Conservation (phyloP, 1,140 invertebrate genomes). For the Palaemon carinicauda region DNA sequence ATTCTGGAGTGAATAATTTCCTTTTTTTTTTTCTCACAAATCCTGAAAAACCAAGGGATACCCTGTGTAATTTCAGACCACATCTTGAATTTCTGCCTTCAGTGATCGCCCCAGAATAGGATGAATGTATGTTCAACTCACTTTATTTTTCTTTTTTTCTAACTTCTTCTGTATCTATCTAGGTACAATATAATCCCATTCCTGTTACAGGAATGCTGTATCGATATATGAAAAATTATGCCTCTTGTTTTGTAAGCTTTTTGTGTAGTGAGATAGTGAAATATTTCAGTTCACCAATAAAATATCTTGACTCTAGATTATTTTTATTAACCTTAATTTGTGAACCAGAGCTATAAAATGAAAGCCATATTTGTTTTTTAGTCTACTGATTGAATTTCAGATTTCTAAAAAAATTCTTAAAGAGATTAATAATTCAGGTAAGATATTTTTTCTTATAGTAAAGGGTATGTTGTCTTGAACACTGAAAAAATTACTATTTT, state of each 20-base stretch:
- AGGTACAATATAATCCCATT: constrained; percentile 52
- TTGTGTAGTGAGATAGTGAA: constrained; percentile 56
- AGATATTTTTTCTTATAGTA: no score
- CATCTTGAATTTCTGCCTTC: constrained; percentile 43
- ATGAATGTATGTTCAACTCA: constrained; percentile 55
- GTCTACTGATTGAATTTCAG: no score
- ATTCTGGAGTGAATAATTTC: constrained; percentile 34
- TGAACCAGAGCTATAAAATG: no score
- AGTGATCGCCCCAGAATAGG: constrained; percentile 49
- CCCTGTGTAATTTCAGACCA: constrained; percentile 27
- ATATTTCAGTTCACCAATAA: constrained; percentile 57
- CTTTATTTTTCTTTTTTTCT: constrained; percentile 35
- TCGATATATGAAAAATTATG: constrained; percentile 45
- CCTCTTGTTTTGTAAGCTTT: constrained; percentile 58
- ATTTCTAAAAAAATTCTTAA: no score
- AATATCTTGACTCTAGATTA: constrained; percentile 49
- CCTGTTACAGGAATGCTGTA: constrained; percentile 56
- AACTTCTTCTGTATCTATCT: constrained; percentile 49
- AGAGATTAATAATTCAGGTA: no score
- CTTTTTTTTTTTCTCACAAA: constrained; percentile 26
- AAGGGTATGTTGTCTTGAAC: no score
- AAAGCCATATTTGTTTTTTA: no score
- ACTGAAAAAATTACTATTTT: no score
- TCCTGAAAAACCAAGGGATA: constrained; percentile 25
- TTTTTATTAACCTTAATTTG: no score